Evolutionary conservation across 2,797 vertebrate species (phyloP).

Genomic region (Lithobates pipiens): DNA sequence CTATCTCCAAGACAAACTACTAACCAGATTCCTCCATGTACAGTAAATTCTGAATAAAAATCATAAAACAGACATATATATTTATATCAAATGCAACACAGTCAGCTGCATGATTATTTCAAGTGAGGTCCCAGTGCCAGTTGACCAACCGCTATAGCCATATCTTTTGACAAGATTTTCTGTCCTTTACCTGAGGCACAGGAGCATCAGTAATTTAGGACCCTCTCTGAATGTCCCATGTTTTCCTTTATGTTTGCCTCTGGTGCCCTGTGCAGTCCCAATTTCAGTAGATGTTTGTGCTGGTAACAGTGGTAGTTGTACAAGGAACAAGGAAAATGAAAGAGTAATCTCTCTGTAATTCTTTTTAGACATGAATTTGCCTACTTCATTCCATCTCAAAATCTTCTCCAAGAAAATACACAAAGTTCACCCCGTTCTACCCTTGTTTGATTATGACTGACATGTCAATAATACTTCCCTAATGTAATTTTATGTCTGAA

Average conservation of each 20-base stretch:
- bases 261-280: not conserved
- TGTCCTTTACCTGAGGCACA: too few relatives aligned
- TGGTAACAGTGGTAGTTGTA: not conserved
- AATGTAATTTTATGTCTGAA: slow-evolving; percentile 58
- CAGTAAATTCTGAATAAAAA: too few relatives aligned
- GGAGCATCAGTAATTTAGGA: too few relatives aligned
- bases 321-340: not conserved
- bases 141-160: too few relatives aligned
- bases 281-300: not conserved
- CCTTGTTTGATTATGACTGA: slow-evolving; percentile 39
- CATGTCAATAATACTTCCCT: slow-evolving; percentile 55
- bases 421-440: slow-evolving; percentile 52
- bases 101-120: too few relatives aligned
- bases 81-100: too few relatives aligned
- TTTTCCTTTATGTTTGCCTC: not conserved
- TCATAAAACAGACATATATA: too few relatives aligned
- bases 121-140: too few relatives aligned
- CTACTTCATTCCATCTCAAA: not conserved
- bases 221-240: not conserved
- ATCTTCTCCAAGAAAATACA: slow-evolving; percentile 31
- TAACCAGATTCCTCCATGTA: too few relatives aligned
- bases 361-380: slow-evolving; percentile 11
- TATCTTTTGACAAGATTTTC: too few relatives aligned
- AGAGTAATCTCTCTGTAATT: not conserved
- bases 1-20: too few relatives aligned